Evolutionary conservation across 2,888 invertebrate species (phyloP).

Genomic region (Venusia cambrica): DNA sequence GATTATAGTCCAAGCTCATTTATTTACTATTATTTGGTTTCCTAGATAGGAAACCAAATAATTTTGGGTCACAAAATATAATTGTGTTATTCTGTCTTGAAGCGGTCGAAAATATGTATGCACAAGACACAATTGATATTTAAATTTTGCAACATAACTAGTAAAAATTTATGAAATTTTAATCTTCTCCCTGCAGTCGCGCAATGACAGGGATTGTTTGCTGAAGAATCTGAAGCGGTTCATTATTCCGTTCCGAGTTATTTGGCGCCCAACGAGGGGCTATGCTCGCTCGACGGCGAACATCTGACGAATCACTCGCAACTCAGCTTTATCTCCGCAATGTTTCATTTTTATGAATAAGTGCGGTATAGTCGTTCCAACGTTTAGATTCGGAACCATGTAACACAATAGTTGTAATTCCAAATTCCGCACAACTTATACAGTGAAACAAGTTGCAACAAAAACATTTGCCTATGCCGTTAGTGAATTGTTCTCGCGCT

Average conservation of each 20-base stretch:
- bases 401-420: conserved; percentile 54
- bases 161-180: conserved; percentile 47
- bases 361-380: conserved; percentile 29
- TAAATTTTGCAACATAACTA: conserved; percentile 28
- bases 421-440: conserved; percentile 61
- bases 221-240: conserved; percentile 59
- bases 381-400: conserved; percentile 33
- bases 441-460: conserved; percentile 75
- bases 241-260: conserved; percentile 66
- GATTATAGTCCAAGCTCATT: too few relatives aligned
- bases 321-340: conserved; percentile 41
- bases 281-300: conserved; percentile 44
- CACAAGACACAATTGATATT: conserved; percentile 6
- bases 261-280: conserved; percentile 63
- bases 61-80: too few relatives aligned
- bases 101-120: conserved; percentile 2
- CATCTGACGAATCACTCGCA: conserved; percentile 56
- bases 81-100: too few relatives aligned
- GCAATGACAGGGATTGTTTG: conserved; percentile 58
- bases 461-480: conserved; percentile 80
- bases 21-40: too few relatives aligned
- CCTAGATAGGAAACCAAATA: too few relatives aligned
- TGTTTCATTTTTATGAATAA: conserved; percentile 48
- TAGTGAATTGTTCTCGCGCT: conserved; percentile 80
- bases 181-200: conserved; percentile 49